Conservation (phyloP, 2,113 vertebrate species). For the Apodemus speciosus region DNA sequence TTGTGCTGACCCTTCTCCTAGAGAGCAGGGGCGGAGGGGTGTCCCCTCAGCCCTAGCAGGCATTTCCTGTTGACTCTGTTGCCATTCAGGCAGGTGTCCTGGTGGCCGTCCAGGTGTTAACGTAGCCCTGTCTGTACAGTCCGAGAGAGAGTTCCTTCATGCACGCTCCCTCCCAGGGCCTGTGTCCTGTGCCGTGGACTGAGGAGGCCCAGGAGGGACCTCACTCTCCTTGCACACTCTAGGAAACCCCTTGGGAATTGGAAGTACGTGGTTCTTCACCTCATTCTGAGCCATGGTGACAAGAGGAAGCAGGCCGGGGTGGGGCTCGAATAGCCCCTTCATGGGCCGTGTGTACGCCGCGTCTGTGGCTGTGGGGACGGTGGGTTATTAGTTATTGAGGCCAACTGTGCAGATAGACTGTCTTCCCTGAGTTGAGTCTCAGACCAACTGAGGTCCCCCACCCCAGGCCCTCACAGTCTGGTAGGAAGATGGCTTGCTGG, state of each 20-base stretch:
- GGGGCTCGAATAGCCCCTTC: neutral
- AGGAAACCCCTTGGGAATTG: neutral
- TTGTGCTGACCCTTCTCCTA: no score
- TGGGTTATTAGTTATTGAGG: neutral
- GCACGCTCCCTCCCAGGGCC: rapidly evolving
- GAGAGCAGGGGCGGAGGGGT: neutral
- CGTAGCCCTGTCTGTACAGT: rapidly evolving
- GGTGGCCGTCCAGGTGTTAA: neutral
- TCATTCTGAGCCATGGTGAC: neutral
- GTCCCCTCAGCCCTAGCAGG: rapidly evolving
- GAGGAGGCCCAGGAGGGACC: rapidly evolving
- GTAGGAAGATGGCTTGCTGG: neutral
- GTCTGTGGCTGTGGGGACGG: neutral
- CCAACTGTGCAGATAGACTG: no score
- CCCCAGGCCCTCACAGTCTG: neutral
- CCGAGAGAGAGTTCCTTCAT: rapidly evolving
- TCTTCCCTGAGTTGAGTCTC: neutral
- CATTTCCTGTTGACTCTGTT: neutral
- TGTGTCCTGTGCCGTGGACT: neutral
- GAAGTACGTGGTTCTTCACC: neutral
- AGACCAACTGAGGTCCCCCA: neutral
- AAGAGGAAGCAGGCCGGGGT: neutral
- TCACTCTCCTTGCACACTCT: rapidly evolving
- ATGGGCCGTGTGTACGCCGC: rapidly evolving
- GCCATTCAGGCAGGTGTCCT: rapidly evolving